phyloP scores from a whole-genome alignment of 2,797 vertebrate genomes.

The Girardinus metallicus region DNA sequence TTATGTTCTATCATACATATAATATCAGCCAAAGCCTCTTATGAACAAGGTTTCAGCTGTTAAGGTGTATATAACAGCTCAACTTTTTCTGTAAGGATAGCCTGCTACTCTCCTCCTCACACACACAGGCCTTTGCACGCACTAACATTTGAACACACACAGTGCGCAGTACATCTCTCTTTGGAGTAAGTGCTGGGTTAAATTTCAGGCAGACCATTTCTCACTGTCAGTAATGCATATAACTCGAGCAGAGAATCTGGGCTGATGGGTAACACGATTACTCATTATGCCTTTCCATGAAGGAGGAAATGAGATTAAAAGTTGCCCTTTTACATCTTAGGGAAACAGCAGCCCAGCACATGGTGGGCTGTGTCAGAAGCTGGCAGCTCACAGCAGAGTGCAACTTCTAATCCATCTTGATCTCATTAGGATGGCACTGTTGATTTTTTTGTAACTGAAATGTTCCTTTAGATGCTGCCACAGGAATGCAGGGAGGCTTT shows the following conservation, averaged over 20 bases:
- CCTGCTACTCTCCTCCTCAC: conserved; percentile 18
- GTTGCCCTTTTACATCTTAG: conserved; percentile 68
- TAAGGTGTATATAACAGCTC: conserved; percentile 15
- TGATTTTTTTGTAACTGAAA: conserved; percentile 62
- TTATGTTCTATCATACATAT: background rate
- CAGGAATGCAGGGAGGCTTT: conserved; percentile 69
- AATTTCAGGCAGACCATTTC: conserved; percentile 70
- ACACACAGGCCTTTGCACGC: conserved; percentile 13
- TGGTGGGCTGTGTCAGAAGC: conserved; percentile 47
- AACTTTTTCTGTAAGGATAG: conserved; percentile 18
- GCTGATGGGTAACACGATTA: conserved; percentile 72
- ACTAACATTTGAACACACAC: conserved; percentile 11
- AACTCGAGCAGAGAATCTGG: conserved; percentile 47
- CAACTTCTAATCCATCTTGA: conserved; percentile 76
- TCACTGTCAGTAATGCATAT: conserved; percentile 74
- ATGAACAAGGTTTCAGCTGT: background rate
- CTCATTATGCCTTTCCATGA: conserved; percentile 66
- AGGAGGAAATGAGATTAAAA: conserved; percentile 76
- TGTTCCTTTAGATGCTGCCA: conserved; percentile 73
- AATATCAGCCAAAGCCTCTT: background rate
- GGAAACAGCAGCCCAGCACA: conserved; percentile 44
- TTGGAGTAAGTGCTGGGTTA: conserved; percentile 67
- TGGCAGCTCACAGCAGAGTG: conserved; percentile 59
- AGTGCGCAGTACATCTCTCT: conserved; percentile 32
- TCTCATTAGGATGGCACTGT: conserved; percentile 68